Conservation (phyloP, 1,140 invertebrate species). For the Apis dorsata region DNA sequence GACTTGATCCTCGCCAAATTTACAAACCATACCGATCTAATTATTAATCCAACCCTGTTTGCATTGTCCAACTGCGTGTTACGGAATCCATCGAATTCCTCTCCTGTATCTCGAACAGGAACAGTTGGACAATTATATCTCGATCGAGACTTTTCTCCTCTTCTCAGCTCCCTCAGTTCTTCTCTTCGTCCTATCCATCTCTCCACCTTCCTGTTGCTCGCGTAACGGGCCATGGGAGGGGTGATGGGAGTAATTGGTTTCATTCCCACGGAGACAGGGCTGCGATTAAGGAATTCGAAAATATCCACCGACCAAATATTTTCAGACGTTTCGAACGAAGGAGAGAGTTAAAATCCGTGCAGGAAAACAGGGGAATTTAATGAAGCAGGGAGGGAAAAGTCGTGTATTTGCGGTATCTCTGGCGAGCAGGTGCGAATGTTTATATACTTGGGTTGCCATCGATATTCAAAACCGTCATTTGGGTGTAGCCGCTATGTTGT, state of each 20-base stretch:
- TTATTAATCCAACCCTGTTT: conserved; percentile 34
- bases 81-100: background rate
- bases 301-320: too few species aligned
- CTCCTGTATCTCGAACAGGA: background rate
- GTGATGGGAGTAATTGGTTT: conserved; percentile 79
- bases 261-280: conserved; percentile 76
- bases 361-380: conserved; percentile 23
- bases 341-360: background rate
- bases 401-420: conserved; percentile 56
- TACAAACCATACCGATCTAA: conserved; percentile 40
- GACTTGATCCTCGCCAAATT: conserved; percentile 40
- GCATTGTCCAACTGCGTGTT: background rate
- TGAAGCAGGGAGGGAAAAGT: conserved; percentile 28
- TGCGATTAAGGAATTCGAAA: too few species aligned
- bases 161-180: background rate
- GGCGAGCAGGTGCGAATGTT: conserved; percentile 50
- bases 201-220: conserved; percentile 53
- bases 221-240: conserved; percentile 71
- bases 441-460: conserved; percentile 48
- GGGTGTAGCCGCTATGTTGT: conserved; percentile 56
- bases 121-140: conserved; percentile 61
- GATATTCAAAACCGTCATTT: conserved; percentile 66
- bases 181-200: conserved; percentile 29
- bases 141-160: too few species aligned
- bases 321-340: too few species aligned